These are phyloP conservation scores for Triops longicaudatus DNA, from an alignment of 1,140 invertebrate species.

Conservation along the genomic window DNA sequence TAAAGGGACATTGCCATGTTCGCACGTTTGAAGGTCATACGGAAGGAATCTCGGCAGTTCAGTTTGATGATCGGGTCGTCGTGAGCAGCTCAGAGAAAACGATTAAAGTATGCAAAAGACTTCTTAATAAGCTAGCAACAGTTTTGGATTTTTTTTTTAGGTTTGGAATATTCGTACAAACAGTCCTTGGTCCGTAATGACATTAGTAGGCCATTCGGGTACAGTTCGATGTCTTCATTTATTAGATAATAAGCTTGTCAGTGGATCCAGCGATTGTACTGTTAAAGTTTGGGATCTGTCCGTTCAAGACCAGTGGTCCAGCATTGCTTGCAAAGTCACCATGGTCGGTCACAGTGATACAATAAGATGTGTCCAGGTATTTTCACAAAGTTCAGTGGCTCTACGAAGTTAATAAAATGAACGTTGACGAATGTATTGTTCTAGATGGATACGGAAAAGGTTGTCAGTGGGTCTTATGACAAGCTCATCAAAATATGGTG, in stretches of 20 bases:
- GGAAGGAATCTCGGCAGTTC: constrained; percentile 37
- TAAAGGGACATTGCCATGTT: constrained; percentile 36
- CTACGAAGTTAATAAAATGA: no score
- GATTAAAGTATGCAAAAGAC: constrained; percentile 32
- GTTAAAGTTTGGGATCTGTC: constrained; percentile 51
- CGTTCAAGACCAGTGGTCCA: constrained; percentile 46
- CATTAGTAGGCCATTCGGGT: constrained; percentile 46
- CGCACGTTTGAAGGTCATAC: constrained; percentile 44
- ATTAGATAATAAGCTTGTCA: constrained; percentile 45
- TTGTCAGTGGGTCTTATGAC: constrained; percentile 41
- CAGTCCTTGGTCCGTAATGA: constrained; percentile 48
- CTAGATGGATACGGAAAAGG: constrained; percentile 45
- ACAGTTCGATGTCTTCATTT: constrained; percentile 48
- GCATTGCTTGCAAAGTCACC: constrained; percentile 49
- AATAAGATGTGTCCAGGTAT: constrained; percentile 45
- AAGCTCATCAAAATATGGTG: constrained; percentile 38
- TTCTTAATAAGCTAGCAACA: not conserved
- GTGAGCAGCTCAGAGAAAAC: constrained; percentile 36
- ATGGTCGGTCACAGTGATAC: constrained; percentile 47
- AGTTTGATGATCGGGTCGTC: constrained; percentile 36
- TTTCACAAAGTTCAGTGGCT: constrained; percentile 23
- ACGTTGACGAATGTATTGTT: constrained; percentile 16
- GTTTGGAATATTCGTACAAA: constrained; percentile 45
- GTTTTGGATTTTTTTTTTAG: constrained; percentile 25
- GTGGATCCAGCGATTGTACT: constrained; percentile 45